A percentile compares a stretch with the other conserved stretches of the same genome.
These are phyloP conservation scores for Podarcis lilfordi DNA, from an alignment of 2,797 vertebrate genomes.

Conservation along the genomic window DNA sequence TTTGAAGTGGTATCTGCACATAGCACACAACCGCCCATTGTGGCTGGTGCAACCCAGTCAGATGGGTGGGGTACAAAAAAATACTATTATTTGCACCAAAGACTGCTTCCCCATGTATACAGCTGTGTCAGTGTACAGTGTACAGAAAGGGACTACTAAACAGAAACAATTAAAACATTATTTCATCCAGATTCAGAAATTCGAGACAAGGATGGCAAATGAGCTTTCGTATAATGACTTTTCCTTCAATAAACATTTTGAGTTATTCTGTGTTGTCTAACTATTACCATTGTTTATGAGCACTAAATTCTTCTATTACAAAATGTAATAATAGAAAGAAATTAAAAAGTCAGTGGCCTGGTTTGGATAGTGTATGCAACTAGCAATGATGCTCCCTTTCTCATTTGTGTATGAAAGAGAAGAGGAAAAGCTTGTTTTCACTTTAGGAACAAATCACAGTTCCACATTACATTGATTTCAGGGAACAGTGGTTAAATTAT, in stretches of 20 bases:
- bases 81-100: no score
- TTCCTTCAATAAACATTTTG: background rate
- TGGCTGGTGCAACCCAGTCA: no score
- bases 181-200: background rate
- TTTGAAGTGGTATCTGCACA: background rate
- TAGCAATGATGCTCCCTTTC: background rate
- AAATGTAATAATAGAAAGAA: background rate
- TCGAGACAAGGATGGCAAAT: background rate
- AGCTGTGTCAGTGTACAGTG: no score
- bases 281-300: background rate
- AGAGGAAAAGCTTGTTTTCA: no score
- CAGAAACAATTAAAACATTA: background rate
- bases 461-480: no score
- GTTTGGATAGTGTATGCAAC: background rate
- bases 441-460: no score
- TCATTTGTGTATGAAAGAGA: no score
- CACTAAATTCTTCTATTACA: background rate
- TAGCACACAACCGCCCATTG: no score
- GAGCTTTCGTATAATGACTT: background rate
- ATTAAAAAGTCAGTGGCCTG: background rate
- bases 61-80: no score
- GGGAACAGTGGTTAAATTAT: no score
- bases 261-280: background rate
- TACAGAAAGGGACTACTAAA: background rate
- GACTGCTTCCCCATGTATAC: no score